Evolutionary conservation across 2,113 vertebrate genomes (phyloP), one percentile per base, ranked within the genome.

Genomic region (Nothoprocta perdicaria): DNA sequence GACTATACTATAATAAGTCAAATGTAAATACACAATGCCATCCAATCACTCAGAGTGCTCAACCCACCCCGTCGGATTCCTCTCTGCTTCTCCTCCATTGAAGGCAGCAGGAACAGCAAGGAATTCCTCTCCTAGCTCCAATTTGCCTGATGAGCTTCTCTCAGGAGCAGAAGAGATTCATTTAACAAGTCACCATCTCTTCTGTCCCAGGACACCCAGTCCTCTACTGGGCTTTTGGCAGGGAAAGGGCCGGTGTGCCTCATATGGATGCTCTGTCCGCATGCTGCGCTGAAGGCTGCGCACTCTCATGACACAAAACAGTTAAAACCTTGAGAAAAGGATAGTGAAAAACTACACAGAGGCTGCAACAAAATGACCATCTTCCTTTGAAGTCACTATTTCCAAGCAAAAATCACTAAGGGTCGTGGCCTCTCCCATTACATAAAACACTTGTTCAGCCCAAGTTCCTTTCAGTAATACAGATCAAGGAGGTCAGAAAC

Each of bases 1-100:
- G 65, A 95, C 79, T 94, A 78, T 17, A 95, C 75, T 82, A 74
- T 82, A 88, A 76, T 75, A 95, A 90, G 81, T 83, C 77, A 87
- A 84, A 95, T 68, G 82, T 92, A 89, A 94, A 92, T 94, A 90
- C 10, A 80, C 43, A 85, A 88, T 41, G 74, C 85, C 48, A 38
- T 67, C 80, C 78, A 72, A 91, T 88, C 91, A 84, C 33, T 45
- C 17, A 1, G 10, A 35, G 41, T 52, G n/a, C n/a, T 63, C 33
- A 86, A 65, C 45, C 43, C 52, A 87, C 46, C 75, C 57, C 35
- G 75, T 23, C 80, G 65, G 57, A 68, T 79, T 84, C 38, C 38
- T 41, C 62, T 75, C 72, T 13, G 3, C 1, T 4, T 57, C 12
- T 45, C 88, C 61, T 65, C 35, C 87, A 38, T 83, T 62, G 61